phyloP scores from a whole-genome alignment of 2,797 vertebrate genomes.

The Poecile montanus region DNA sequence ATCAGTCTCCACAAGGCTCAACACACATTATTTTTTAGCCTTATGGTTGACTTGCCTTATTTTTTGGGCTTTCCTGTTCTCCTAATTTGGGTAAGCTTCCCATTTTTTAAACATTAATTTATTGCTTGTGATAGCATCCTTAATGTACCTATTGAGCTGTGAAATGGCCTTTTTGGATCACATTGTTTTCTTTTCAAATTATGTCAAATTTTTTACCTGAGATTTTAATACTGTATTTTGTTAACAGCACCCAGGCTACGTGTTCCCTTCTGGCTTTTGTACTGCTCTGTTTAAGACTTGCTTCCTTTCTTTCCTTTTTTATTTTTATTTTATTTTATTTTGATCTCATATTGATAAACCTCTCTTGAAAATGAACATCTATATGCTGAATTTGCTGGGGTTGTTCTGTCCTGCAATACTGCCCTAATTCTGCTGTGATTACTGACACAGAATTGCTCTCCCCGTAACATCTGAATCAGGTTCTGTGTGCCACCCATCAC shows the following conservation, averaged over 20 bases:
- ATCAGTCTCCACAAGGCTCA: neutral
- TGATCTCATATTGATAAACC: neutral
- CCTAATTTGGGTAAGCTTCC: neutral
- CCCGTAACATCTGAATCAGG: neutral
- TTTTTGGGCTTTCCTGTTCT: conserved; percentile 3
- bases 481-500: neutral
- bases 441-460: neutral
- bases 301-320: neutral
- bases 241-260: neutral
- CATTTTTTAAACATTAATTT: conserved; percentile 1
- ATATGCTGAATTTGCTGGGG: neutral
- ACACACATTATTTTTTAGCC: neutral
- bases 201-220: neutral
- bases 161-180: neutral
- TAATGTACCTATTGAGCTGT: neutral
- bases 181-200: neutral
- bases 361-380: neutral
- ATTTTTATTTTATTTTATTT: too few species aligned
- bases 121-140: neutral
- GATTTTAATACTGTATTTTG: neutral
- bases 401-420: neutral
- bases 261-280: neutral
- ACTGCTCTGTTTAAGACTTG: neutral
- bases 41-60: neutral
- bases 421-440: neutral